These are phyloP conservation scores for Alviniconcha strummeri DNA, from an alignment of 2,888 invertebrate genomes.

Conservation along the genomic window DNA sequence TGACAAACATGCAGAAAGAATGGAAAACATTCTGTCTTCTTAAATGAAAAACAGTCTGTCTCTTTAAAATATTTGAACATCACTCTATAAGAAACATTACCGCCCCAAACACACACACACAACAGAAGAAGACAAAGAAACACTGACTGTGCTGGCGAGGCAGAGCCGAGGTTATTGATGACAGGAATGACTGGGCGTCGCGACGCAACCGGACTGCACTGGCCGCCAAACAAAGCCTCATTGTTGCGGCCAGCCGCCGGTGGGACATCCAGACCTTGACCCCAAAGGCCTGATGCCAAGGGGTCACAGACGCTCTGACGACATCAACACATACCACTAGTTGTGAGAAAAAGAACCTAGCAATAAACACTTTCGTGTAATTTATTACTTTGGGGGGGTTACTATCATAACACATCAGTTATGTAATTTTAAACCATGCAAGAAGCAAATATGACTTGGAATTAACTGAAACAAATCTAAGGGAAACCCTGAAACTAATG, in stretches of 20 bases:
- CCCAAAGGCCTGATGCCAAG: conserved; percentile 46
- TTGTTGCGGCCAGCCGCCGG: conserved; percentile 31
- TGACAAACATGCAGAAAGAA: background rate
- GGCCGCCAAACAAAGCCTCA: conserved; percentile 36
- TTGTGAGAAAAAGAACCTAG: too few relatives aligned
- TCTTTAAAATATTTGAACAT: too few relatives aligned
- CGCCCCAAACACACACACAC: too few relatives aligned
- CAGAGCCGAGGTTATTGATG: conserved; percentile 54
- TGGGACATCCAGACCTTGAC: conserved; percentile 19
- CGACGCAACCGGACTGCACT: conserved; percentile 29
- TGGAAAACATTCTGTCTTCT: background rate
- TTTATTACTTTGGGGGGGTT: background rate
- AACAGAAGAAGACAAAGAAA: too few relatives aligned
- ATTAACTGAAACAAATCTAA: too few relatives aligned
- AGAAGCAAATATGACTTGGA: too few relatives aligned
- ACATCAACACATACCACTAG: background rate
- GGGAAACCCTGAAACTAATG: too few relatives aligned
- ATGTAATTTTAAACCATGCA: too few relatives aligned
- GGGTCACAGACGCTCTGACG: conserved; percentile 57
- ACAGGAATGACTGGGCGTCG: conserved; percentile 49
- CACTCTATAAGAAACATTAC: too few relatives aligned
- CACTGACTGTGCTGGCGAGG: conserved; percentile 37
- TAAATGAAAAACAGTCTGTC: too few relatives aligned
- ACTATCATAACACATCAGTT: too few relatives aligned
- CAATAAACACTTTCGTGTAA: too few relatives aligned